A percentile compares a stretch with the other conserved stretches of the same genome.
phyloP scores from a whole-genome alignment of 2,888 invertebrate genomes.

The Apomyelois bistriatella region DNA sequence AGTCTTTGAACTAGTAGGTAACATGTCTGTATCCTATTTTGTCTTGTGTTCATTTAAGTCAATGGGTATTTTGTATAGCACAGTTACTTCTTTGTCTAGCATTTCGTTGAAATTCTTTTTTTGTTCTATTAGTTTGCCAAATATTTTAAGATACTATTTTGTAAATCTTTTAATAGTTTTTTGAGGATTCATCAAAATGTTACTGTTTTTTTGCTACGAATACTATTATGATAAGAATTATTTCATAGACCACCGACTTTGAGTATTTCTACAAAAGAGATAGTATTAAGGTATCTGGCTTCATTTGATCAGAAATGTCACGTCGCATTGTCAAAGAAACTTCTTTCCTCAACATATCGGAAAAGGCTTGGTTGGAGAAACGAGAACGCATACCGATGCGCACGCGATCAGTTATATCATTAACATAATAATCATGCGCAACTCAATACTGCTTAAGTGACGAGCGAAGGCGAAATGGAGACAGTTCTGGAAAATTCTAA shows the following conservation, averaged over 20 bases:
- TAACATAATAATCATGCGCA: constrained; percentile 54
- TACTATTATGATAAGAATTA: too few relatives aligned
- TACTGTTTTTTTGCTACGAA: too few relatives aligned
- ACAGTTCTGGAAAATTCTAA: not conserved
- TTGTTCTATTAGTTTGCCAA: not conserved
- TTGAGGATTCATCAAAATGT: too few relatives aligned
- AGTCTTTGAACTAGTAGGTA: not conserved
- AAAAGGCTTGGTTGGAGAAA: constrained; percentile 38
- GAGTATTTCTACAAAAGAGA: not conserved
- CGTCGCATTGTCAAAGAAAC: not conserved
- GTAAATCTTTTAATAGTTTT: not conserved
- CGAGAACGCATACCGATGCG: constrained; percentile 50
- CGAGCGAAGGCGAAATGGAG: constrained; percentile 26
- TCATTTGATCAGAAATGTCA: not conserved
- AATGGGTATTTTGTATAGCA: not conserved
- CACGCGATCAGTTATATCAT: constrained; percentile 54
- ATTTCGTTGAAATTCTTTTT: not conserved
- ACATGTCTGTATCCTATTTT: not conserved
- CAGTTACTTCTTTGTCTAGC: not conserved
- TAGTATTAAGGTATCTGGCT: not conserved
- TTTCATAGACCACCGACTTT: not conserved
- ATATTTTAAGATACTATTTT: too few relatives aligned
- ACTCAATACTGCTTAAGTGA: constrained; percentile 25
- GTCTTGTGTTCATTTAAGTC: not conserved
- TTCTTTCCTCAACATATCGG: constrained; percentile 7